Base-by-base conservation (phyloP, 2,113 vertebrate genomes). In the Cichladusa arquata region DNA sequence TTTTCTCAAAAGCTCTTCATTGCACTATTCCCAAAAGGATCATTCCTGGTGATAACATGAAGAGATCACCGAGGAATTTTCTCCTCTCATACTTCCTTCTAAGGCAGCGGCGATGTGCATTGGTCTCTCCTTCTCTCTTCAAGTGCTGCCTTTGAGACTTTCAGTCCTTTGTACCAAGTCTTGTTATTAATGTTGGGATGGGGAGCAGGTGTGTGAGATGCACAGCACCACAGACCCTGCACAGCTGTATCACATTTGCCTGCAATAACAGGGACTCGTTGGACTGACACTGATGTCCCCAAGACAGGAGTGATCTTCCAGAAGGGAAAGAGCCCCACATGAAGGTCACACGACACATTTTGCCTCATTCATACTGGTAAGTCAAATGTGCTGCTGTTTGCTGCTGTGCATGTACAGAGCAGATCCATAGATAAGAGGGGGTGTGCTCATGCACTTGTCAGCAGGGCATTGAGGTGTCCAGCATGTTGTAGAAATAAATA, bases 1-100 rank as follows among this genome's bases (percentile, higher is more conserved):
- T 51, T 86, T 86, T 88, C 76, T 81, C 71, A 80, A 77, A 93
- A 73, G 85, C 62, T 70, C 64, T 83, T 92, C 82, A 88, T n/a
- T 78, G 79, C 56, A 70, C 72, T 34, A 11, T 77, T 88, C 72
- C 92, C 76, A 81, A 50, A 95, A 92, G 88, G 64, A 66, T 34
- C 23, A 19, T 69, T 92, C 67, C 76, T 94, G 60, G 47, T 71
- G 72, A 90, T 9, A 47, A 50, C 31, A 76, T 1, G 8, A 79
- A 80, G 71, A 57, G 25, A 94, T 57, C 58, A 88, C 29, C 58
- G 36, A 83, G 51, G 86, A 86, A 81, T 90, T 77, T 74, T 62
- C 72, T 77, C 34, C n/a, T 81, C 56, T 83, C 50, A 8, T 3
- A 14, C 12, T 66, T 76, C 82, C 50, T 90, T 74, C 45, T 62